Evolutionary conservation across 2,888 invertebrate species (phyloP), one percentile per base, ranked within the genome.

Genomic region (Melinopterus prodromus): DNA sequence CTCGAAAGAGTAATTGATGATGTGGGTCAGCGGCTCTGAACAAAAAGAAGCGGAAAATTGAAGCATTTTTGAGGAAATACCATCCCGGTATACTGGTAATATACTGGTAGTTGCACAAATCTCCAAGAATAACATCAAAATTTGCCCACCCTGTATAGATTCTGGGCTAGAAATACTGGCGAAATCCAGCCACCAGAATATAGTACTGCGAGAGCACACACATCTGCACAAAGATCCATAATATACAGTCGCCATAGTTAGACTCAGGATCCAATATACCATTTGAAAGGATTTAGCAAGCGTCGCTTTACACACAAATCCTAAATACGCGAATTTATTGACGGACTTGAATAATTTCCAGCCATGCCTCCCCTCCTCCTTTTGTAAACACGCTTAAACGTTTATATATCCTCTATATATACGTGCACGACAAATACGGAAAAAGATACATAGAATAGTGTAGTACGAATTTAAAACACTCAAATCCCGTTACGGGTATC

Each of bases 291-390:
- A 89, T 89, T 89, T 89, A 87, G 87, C 87, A 86, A 86, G 85
- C 86, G 86, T 84, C 87, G 86, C 86, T 87, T 87, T 87, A 85
- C 81, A 85, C 88, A 87, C 89, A 89, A 89, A 89, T 89, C 89
- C 89, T 86, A 87, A 89, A 89, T 89, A 88, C 89, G 87, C 85
- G 87, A 88, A 88, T 88, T 88, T 88, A 88, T 88, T 86, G 88
- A 88, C 86, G 86, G 85, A 86, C 84, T 83, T 82, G 84, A 83
- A 84, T 83, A 83, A 84, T 83, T 84, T 79, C 77, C 74, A 76
- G 78, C 72, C 76, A 12, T 26, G 76, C 76, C 53, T 77, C 78
- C 79, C 76, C n/a, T 9, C 36, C 7, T 36, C 74, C 35, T 78
- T 78, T 78, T 78, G 78, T 78, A 78, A 78, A 78, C 78, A 78